Base-by-base conservation (phyloP, 2,797 vertebrate species). In the Sphenopsis melanotis region DNA sequence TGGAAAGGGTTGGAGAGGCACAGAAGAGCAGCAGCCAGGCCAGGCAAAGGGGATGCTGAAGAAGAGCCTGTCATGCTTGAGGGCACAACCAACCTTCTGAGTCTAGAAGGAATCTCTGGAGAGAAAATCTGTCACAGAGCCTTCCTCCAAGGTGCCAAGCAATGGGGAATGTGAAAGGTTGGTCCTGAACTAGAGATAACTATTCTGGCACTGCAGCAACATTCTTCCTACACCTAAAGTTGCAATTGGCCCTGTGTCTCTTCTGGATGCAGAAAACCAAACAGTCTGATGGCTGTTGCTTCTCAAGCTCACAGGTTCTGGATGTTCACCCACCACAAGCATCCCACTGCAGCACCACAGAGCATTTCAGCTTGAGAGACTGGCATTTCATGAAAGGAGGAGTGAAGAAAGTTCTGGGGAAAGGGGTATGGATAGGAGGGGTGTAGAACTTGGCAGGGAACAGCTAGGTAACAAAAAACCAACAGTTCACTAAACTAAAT, bases 1-100 rank as follows among this genome's bases (percentile, higher is more conserved):
- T 64, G 82, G 49, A 61, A 83, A 92, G 61, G 49, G 50, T 9
- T 21, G 70, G 61, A 63, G 30, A 57, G n/a, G 37, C 71, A 80
- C 63, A 60, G 57, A 79, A 22, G 5, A 47, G 34, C 59, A 71
- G 75, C 57, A 76, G 80, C 12, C 39, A 47, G 65, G 36, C 39
- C 66, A 76, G 36, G 52, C 16, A 86, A 77, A 81, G 4, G 36
- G 24, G 32, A 47, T 44, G 39, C 44, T 57, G 47, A 69, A 55
- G 24, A 79, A 75, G 26, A 39, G 39, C 8, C 47, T n/a, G 4
- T 0, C 0, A 0, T 69, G 55, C 39, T 49, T 74, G 52, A 85
- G 34, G 19, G 52, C 23, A 90, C n/a, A 85, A 27, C 1, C 52
- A 64, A 13, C 11, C 8, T 75, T 29, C 22, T 0, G 0, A 47